These are phyloP conservation scores for Mesorhabditis belari DNA, from an alignment of 2,888 invertebrate species.

Conservation along the genomic window DNA sequence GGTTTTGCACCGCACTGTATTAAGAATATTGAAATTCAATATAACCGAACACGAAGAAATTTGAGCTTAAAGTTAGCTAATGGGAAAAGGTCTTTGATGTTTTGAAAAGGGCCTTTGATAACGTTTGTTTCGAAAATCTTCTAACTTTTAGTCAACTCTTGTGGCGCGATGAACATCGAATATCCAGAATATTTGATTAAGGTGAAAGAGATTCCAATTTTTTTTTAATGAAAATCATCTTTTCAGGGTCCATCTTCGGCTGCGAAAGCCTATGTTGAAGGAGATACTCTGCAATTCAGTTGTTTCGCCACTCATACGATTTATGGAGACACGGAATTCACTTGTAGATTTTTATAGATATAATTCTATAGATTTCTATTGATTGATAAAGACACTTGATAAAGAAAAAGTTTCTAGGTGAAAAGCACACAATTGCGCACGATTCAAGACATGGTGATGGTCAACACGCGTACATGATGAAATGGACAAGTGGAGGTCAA, in stretches of 20 bases:
- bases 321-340: constrained; percentile 39
- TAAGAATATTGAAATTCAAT: too few species aligned
- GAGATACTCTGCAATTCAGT: constrained; percentile 40
- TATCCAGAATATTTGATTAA: constrained; percentile 44
- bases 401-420: constrained; percentile 30
- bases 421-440: constrained; percentile 2
- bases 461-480: constrained; percentile 9
- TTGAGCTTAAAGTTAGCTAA: too few species aligned
- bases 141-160: constrained; percentile 25
- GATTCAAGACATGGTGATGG: constrained; percentile 2
- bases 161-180: constrained; percentile 48
- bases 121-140: too few species aligned
- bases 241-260: constrained; percentile 27
- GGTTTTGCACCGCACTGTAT: too few species aligned
- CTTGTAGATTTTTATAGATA: constrained; percentile 18
- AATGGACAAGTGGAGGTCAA: constrained; percentile 22
- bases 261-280: constrained; percentile 38
- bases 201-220: background rate
- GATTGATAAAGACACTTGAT: constrained; percentile 42
- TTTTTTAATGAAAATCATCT: background rate
- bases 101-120: background rate
- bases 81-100: too few species aligned
- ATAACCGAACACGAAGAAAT: too few species aligned
- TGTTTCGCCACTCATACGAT: constrained; percentile 47
- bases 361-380: background rate